Base-by-base conservation (phyloP, 2,888 invertebrate genomes). In the Antheraea assamensis region DNA sequence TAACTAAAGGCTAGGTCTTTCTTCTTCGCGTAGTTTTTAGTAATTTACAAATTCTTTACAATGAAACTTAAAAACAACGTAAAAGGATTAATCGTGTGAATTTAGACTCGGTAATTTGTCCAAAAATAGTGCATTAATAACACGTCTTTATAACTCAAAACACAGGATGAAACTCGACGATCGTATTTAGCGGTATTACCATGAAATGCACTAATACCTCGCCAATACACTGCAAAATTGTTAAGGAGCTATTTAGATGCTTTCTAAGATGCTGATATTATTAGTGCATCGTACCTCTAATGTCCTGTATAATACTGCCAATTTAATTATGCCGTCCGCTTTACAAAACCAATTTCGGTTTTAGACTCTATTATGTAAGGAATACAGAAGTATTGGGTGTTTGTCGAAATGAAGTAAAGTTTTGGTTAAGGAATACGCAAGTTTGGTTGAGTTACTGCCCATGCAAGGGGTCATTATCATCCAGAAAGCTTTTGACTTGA, bases 231-330 rank as follows among this genome's bases (percentile, higher is more conserved):
- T 87, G 92, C 91, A 94, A 94, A 94, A 94, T 93, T 93, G 94
- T 93, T 94, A 94, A 94, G 94, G 94, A 94, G 93, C 88, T 92
- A 92, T 92, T 92, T 92, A 90, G 92, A 81, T 91, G 93, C 93
- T 93, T 93, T 92, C 94, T 92, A 91, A 93, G 93, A 92, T 89
- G 87, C 90, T 94, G 93, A 94, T 94, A 91, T 92, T 89, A 92
- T 94, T 94, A 94, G 92, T 92, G 89, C 90, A 92, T 92, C 92
- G 91, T 92, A 83, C 92, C 89, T 87, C 86, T 86, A 87, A 88
- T 88, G 88, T 88, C 85, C 88, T 87, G 87, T 84, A 86, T 83
- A 86, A 78, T 77, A 79, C 79, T 83, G 82, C 82, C 77, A 80
- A 75, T 55, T 74, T 74, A 73, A 74, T 78, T 73, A 72, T 77